phyloP scores from a whole-genome alignment of 2,888 invertebrate species.

The Caprella mutica region DNA sequence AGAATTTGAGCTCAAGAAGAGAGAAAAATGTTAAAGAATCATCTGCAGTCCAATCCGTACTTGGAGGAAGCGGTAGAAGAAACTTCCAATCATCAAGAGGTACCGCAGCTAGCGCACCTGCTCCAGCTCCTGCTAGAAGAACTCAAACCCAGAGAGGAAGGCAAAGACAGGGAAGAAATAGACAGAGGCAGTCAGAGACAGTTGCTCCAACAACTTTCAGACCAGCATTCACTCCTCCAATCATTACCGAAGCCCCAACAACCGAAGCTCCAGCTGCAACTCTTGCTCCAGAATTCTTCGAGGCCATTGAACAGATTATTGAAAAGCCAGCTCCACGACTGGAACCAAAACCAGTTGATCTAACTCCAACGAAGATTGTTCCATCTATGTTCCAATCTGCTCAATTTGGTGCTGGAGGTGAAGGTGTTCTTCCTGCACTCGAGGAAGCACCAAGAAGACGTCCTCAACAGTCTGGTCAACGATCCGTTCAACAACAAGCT shows the following conservation, averaged over 20 bases:
- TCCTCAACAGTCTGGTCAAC: background rate
- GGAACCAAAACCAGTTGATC: background rate
- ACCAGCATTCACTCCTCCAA: background rate
- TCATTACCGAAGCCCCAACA: background rate
- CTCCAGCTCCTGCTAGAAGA: background rate
- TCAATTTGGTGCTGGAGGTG: conserved; percentile 2
- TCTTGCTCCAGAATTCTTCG: background rate
- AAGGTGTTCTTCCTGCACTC: background rate
- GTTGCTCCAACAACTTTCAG: conserved; percentile 9
- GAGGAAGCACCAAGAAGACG: background rate
- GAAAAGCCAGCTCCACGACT: background rate
- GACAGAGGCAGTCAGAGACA: background rate
- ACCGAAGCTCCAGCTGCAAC: background rate
- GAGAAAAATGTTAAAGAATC: background rate
- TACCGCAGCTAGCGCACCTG: background rate
- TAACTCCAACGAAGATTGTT: background rate
- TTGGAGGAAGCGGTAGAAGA: background rate
- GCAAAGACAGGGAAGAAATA: background rate
- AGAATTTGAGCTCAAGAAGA: background rate
- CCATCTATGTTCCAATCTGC: conserved; percentile 12
- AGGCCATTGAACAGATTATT: background rate
- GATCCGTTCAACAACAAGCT: background rate
- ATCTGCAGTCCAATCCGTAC: background rate
- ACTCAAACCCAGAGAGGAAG: background rate
- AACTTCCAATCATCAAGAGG: background rate